Base-by-base conservation (phyloP, 2,888 invertebrate species). In the Caenorhabditis japonica region DNA sequence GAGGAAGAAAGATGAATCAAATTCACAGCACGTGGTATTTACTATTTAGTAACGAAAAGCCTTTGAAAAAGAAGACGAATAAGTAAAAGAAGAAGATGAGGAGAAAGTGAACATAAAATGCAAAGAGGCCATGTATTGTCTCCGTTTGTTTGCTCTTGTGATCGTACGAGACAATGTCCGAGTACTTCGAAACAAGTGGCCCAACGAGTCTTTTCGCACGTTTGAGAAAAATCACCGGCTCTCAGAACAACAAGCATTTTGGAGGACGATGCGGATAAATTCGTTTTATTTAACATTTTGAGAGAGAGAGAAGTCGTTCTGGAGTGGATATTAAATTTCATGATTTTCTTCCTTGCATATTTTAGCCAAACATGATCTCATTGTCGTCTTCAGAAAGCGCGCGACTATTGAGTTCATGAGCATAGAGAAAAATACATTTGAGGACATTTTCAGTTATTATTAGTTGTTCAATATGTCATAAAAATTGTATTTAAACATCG, bases 121-220 rank as follows among this genome's bases (percentile, higher is more conserved):
- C 8, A 15, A 21, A 13, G 33, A 30, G 15, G 47, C 19, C 33
- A 34, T 34, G 49, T 43, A 30, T 21, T 43, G 36, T 41, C n/a
- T 43, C 27, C 19, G 44, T 3, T 5, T 55, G 41, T 55, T 55
- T 55, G 55, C 55, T 55, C 55, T 55, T 19, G 55, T 41, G 55
- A 55, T 55, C 43, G 52, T 13, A 51, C 10, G 43, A 19, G 30
- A 44, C 58, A 46, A 46, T 58, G 58, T 58, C 58, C 34, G 44
- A 58, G 46, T 44, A 46, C 44, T 58, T 58, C 34, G 23, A 33
- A 58, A 46, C 58, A 46, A 44, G 44, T 58, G 46, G 46, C 53
- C 30, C 30, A 23, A n/a, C n/a, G n/a, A n/a, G 30, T 34, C 27
- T 47, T 33, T 47, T 47, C 47, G 47, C 47, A 23, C 52, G 10